A percentile compares a stretch with the other conserved stretches of the same genome.
Evolutionary conservation across 2,888 invertebrate species (phyloP).

Genomic region (Drosophila melanosoma): DNA sequence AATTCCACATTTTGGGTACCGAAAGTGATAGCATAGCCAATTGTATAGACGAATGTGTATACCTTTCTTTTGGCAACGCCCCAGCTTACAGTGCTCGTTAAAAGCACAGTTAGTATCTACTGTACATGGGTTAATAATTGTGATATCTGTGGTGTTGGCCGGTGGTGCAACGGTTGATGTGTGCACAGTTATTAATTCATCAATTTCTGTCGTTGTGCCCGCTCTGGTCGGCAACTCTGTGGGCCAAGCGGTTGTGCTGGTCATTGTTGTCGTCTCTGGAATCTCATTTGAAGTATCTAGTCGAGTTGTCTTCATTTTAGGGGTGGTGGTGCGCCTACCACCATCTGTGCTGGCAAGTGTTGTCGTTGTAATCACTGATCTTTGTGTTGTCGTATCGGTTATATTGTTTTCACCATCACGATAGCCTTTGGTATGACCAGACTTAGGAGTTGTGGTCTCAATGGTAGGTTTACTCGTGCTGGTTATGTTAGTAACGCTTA

Average conservation of each 20-base stretch:
- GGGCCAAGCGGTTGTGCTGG: constrained; percentile 55
- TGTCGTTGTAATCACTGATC: constrained; percentile 60
- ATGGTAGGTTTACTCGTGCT: constrained; percentile 52
- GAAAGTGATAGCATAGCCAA: constrained; percentile 51
- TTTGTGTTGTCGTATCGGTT: constrained; percentile 76
- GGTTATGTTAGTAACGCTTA: constrained; percentile 67
- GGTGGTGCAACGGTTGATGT: constrained; percentile 68
- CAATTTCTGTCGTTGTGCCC: constrained; percentile 74
- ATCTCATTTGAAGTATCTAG: constrained; percentile 83
- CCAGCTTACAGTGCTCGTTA: constrained; percentile 87
- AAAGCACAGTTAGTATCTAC: constrained; percentile 87
- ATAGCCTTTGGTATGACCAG: constrained; percentile 83
- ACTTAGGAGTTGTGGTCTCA: constrained; percentile 75
- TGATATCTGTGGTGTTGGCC: constrained; percentile 72
- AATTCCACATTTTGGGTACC: constrained; percentile 31
- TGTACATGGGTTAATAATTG: constrained; percentile 86
- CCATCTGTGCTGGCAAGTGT: constrained; percentile 58
- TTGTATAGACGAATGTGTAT: constrained; percentile 59
- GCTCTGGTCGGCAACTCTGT: constrained; percentile 71
- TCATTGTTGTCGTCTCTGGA: constrained; percentile 62
- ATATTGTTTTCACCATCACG: constrained; percentile 85
- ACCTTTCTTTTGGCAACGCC: constrained; percentile 86
- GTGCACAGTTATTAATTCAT: constrained; percentile 54
- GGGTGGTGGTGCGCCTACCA: constrained; percentile 68
- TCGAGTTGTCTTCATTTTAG: constrained; percentile 83